These are phyloP conservation scores for Asteroscopus sphinx DNA, from an alignment of 2,888 invertebrate genomes.

Conservation along the genomic window DNA sequence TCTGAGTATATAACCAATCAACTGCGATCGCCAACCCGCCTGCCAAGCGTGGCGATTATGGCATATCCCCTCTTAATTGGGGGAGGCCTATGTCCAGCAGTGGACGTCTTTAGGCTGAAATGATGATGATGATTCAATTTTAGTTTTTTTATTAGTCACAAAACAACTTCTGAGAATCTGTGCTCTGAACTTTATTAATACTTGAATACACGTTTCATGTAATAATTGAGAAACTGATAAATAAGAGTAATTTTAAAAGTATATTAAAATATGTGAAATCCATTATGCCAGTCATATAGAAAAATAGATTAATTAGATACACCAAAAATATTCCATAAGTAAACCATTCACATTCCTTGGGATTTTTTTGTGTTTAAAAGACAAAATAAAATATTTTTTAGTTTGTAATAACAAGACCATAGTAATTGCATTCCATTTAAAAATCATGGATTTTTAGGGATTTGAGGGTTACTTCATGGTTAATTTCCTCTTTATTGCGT, in stretches of 20 bases:
- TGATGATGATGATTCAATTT: too few species aligned
- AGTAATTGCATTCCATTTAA: conserved; percentile 15
- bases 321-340: conserved; percentile 7
- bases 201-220: neutral
- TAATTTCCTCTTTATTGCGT: neutral
- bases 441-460: neutral
- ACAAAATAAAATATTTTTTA: conserved; percentile 11
- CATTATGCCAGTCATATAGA: conserved; percentile 63
- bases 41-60: too few species aligned
- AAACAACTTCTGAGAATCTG: too few species aligned
- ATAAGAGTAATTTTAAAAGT: conserved; percentile 7
- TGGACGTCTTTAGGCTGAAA: too few species aligned
- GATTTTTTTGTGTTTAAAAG: conserved; percentile 10
- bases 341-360: conserved; percentile 34
- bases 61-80: too few species aligned
- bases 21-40: too few species aligned
- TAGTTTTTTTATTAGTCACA: too few species aligned
- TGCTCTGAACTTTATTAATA: neutral
- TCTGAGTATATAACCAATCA: too few species aligned
- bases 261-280: conserved; percentile 61
- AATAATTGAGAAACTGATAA: conserved; percentile 18
- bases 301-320: conserved; percentile 9
- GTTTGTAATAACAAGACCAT: neutral
- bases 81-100: too few species aligned
- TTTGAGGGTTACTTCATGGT: neutral